Percentiles rank a stretch among this genome's conserved stretches.
phyloP scores from a whole-genome alignment of 1,140 invertebrate species.

The Drosophila parabipectinata region DNA sequence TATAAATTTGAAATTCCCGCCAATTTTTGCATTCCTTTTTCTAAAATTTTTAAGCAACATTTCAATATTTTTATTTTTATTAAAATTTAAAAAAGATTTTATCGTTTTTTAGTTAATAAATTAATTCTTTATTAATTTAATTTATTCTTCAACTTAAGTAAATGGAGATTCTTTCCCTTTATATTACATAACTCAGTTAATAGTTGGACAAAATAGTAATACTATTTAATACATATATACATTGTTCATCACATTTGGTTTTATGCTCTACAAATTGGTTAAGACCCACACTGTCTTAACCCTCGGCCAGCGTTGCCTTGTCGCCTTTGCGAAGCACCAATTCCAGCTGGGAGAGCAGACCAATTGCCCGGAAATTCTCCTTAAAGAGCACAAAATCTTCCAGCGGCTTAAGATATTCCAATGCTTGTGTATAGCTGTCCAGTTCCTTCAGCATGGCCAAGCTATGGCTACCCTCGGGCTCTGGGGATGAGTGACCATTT shows the following conservation, averaged over 20 bases:
- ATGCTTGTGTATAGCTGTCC: slow-evolving; percentile 69
- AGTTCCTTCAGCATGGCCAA: slow-evolving; percentile 52
- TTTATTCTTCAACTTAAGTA: slow-evolving; percentile 30
- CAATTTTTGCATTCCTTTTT: no score
- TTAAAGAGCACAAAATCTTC: slow-evolving; percentile 81
- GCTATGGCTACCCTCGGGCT: slow-evolving; percentile 27
- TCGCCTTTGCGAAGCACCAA: slow-evolving; percentile 72
- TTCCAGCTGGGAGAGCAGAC: slow-evolving; percentile 74
- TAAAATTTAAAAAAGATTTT: background rate
- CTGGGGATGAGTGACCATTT: slow-evolving; percentile 61
- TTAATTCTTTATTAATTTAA: slow-evolving; percentile 49
- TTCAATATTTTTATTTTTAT: background rate
- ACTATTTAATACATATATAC: slow-evolving; percentile 69
- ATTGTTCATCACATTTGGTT: slow-evolving; percentile 76
- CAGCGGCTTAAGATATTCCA: slow-evolving; percentile 75
- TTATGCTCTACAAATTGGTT: slow-evolving; percentile 22
- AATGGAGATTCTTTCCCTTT: slow-evolving; percentile 28
- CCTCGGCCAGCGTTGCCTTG: slow-evolving; percentile 64
- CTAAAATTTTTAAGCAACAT: background rate
- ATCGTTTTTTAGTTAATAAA: slow-evolving; percentile 52
- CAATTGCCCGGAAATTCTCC: slow-evolving; percentile 80
- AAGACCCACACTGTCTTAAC: slow-evolving; percentile 13
- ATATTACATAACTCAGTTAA: slow-evolving; percentile 23
- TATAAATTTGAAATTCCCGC: background rate
- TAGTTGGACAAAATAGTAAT: slow-evolving; percentile 60